These are phyloP conservation scores for Tapirus indicus DNA, from an alignment of 2,797 vertebrate species.

Conservation along the genomic window DNA sequence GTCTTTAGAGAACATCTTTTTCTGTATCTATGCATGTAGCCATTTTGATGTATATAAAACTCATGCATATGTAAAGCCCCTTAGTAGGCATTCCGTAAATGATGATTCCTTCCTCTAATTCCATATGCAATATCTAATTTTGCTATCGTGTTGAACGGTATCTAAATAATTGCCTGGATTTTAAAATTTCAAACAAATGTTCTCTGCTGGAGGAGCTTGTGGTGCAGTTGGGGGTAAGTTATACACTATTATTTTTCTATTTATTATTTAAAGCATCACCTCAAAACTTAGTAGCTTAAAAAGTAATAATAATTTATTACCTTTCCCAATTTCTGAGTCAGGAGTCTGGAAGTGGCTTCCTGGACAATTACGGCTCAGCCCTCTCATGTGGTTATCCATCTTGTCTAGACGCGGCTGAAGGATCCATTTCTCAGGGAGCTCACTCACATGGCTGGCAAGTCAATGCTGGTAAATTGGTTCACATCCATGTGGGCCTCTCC, in stretches of 20 bases:
- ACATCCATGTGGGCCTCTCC: background rate
- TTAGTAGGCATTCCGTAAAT: slow-evolving; percentile 33
- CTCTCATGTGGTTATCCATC: background rate
- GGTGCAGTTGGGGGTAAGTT: background rate
- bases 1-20: slow-evolving; percentile 49
- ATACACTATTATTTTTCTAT: background rate
- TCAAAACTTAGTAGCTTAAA: background rate
- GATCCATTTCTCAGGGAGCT: background rate
- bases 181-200: slow-evolving; percentile 46
- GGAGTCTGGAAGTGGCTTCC: background rate
- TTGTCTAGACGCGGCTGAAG: background rate
- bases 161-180: slow-evolving; percentile 23
- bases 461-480: background rate
- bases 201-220: background rate
- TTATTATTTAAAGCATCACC: background rate
- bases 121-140: slow-evolving; percentile 52
- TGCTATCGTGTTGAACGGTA: background rate
- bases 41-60: background rate
- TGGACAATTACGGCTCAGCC: background rate
- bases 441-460: background rate
- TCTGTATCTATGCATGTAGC: background rate
- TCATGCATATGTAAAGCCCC: slow-evolving; percentile 29
- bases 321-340: background rate
- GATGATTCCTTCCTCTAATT: background rate
- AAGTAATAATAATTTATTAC: background rate